Conservation (phyloP, 1,140 invertebrate genomes). For the Saxidomus purpurata region DNA sequence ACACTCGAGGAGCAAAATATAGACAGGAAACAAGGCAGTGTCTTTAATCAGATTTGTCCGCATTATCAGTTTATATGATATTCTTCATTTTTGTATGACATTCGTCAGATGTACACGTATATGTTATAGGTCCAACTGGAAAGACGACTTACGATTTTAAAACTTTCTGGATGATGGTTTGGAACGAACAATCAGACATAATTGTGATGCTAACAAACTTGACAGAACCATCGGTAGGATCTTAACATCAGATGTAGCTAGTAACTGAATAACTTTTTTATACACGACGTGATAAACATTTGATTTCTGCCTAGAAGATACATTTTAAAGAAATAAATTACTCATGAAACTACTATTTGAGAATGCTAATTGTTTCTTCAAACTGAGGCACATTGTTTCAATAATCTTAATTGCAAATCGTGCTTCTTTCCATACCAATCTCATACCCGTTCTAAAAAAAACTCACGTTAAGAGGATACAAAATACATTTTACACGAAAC, state of each 20-base stretch:
- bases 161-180: slow-evolving; percentile 6
- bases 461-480: too few relatives aligned
- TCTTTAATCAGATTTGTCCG: too few relatives aligned
- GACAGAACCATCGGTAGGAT: background rate
- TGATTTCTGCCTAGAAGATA: background rate
- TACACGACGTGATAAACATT: background rate
- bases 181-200: background rate
- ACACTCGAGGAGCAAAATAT: too few relatives aligned
- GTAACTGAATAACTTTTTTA: background rate
- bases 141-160: background rate
- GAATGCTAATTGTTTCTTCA: background rate
- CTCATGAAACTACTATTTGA: background rate
- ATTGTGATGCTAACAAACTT: slow-evolving; percentile 8
- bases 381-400: too few relatives aligned
- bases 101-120: too few relatives aligned
- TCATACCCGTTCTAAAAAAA: too few relatives aligned
- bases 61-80: too few relatives aligned
- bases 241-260: background rate
- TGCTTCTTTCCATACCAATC: too few relatives aligned
- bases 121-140: background rate
- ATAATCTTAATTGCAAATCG: too few relatives aligned
- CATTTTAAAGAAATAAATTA: background rate
- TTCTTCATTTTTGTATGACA: too few relatives aligned
- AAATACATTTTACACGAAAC: too few relatives aligned
- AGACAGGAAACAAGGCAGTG: too few relatives aligned